Evolutionary conservation across 2,113 vertebrate species (phyloP), one percentile per base, ranked within the genome.

Genomic region (Recurvirostra avosetta): DNA sequence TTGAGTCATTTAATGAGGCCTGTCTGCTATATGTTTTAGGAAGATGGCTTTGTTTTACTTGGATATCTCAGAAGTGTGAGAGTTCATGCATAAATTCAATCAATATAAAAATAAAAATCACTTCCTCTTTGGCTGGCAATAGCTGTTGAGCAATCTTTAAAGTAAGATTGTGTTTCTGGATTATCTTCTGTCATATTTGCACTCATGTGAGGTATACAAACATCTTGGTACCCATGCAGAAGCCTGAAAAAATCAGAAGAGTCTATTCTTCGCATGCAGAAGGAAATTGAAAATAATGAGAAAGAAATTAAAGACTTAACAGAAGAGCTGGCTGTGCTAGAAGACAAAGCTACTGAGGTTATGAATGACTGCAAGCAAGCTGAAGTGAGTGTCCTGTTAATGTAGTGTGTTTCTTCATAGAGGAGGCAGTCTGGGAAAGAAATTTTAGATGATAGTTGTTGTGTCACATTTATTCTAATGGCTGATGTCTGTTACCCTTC

Each of bases 181-280:
- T 43, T 30, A 2, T 23, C 6, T 83, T 14, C 26, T 6, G 47
- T 30, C n/a, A 7, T 27, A 1, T 52, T 21, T 66, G 58, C 70
- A 21, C 75, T 58, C 8, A 8, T 3, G 7, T 56, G 86, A 85
- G 86, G 36, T 70, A 15, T 22, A 6, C 53, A 85, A 18, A 40
- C 30, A 15, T 52, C 65, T 84, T 36, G 25, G 61, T 94, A 15
- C 53, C 73, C 56, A 27, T 84, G 82, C 96, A 99, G 99, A 91
- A 99, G 99, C 97, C 96, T 99, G 93, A 99, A 99, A 91, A 99
- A 99, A 94, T 98, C 96, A 5, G 97, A 99, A 94, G 99, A 99
- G 47, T 94, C 98, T 25, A 85, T 99, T 67, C 82, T 66, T 55
- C 98, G 97, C 30, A 96, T 98, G 4, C 97, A 99, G 96, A 95